A percentile compares a stretch with the other conserved stretches of the same genome.
These are phyloP conservation scores for Mergus octosetaceus DNA, from an alignment of 2,797 vertebrate species.

Conservation along the genomic window DNA sequence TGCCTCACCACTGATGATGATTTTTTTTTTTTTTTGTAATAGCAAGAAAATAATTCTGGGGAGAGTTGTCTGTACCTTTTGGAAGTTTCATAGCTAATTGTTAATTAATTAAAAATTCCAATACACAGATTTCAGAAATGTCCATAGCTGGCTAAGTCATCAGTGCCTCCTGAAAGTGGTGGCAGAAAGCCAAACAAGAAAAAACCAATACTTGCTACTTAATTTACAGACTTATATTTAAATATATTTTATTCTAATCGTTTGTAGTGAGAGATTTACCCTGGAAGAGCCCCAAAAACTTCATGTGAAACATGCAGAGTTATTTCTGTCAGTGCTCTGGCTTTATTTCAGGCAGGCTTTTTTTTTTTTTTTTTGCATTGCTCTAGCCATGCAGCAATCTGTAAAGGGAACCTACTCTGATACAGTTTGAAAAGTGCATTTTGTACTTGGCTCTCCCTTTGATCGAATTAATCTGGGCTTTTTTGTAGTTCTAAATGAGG, in stretches of 20 bases:
- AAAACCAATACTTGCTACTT: neutral
- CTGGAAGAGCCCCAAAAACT: constrained; percentile 40
- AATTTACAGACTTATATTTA: constrained; percentile 59
- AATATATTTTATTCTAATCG: constrained; percentile 65
- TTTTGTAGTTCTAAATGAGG: constrained; percentile 89
- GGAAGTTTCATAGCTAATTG: neutral
- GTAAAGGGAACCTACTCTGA: constrained; percentile 87
- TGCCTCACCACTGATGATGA: neutral
- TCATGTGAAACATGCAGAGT: constrained; percentile 52
- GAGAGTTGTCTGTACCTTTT: neutral
- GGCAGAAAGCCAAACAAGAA: constrained; percentile 71
- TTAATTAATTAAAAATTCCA: constrained; percentile 7
- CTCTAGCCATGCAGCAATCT: constrained; percentile 86
- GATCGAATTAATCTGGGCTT: constrained; percentile 92
- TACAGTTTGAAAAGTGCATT: constrained; percentile 92
- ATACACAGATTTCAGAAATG: constrained; percentile 6
- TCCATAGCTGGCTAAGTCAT: constrained; percentile 57
- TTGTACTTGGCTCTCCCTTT: constrained; percentile 89
- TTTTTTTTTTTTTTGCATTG: constrained; percentile 32
- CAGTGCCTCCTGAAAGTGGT: constrained; percentile 80
- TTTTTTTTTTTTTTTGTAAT: constrained; percentile 36
- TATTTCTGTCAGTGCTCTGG: constrained; percentile 63
- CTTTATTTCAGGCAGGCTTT: constrained; percentile 66
- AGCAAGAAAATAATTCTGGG: neutral
- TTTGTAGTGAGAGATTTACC: constrained; percentile 53